A percentile compares a stretch with the other conserved stretches of the same genome.
phyloP scores from a whole-genome alignment of 2,797 vertebrate genomes.

The Lithobates sylvaticus region DNA sequence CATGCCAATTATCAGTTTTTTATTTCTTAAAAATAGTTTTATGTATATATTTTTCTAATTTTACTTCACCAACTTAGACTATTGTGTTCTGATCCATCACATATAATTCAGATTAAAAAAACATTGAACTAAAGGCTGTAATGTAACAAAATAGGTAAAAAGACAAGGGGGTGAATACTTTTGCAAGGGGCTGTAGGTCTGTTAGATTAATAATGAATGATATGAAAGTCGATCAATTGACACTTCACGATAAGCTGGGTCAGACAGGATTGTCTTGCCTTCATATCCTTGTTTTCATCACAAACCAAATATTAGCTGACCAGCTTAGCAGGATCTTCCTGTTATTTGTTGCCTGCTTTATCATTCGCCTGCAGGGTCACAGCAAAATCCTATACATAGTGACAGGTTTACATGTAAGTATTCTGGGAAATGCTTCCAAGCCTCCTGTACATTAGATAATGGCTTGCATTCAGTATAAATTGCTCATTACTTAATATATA shows the following conservation, averaged over 20 bases:
- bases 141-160: too few species aligned
- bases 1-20: too few species aligned
- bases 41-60: too few species aligned
- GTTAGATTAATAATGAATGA: not conserved
- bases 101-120: too few species aligned
- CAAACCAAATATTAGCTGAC: conserved; percentile 23
- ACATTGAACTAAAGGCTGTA: too few species aligned
- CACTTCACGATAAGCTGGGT: not conserved
- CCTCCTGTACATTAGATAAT: not conserved
- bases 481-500: not conserved
- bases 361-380: too few species aligned
- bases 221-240: not conserved
- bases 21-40: too few species aligned
- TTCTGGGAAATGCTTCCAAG: not conserved
- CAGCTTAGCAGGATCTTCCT: conserved; percentile 58
- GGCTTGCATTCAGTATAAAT: not conserved
- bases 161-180: too few species aligned
- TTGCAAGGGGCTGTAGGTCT: too few species aligned
- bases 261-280: not conserved
- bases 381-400: not conserved
- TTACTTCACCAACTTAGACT: too few species aligned
- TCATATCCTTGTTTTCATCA: not conserved
- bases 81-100: too few species aligned
- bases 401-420: not conserved
- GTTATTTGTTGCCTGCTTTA: not conserved